A percentile compares a stretch with the other conserved stretches of the same genome.
phyloP scores from a whole-genome alignment of 1,140 invertebrate genomes.

The Leptinotarsa lineolata region DNA sequence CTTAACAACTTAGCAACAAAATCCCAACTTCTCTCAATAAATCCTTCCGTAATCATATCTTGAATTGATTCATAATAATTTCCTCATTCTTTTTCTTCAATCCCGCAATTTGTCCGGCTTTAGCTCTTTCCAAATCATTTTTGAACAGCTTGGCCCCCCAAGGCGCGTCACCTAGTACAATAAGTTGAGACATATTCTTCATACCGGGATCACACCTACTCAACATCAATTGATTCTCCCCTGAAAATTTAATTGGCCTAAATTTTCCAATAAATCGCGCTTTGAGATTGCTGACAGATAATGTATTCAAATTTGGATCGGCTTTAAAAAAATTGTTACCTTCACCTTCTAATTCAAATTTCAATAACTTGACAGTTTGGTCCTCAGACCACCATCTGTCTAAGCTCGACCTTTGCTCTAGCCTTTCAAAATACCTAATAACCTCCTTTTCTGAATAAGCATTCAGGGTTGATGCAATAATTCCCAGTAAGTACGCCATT shows the following conservation, averaged over 20 bases:
- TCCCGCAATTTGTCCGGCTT: not conserved
- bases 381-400: not conserved
- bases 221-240: slow-evolving; percentile 4
- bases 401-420: not conserved
- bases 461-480: too few relatives aligned
- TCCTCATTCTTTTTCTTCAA: slow-evolving; percentile 10
- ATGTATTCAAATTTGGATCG: not conserved
- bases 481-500: too few relatives aligned
- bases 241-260: not conserved
- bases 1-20: not conserved
- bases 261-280: too few relatives aligned
- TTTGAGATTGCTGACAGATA: not conserved
- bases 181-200: not conserved
- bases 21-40: slow-evolving; percentile 16
- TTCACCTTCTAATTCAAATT: too few relatives aligned
- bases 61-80: slow-evolving; percentile 4
- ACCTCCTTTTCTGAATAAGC: too few relatives aligned
- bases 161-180: not conserved
- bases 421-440: too few relatives aligned
- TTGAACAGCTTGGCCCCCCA: not conserved
- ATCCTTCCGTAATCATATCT: slow-evolving; percentile 8
- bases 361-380: not conserved
- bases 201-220: not conserved
- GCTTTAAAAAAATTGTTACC: not conserved
- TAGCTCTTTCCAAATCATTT: too few relatives aligned